Conservation (phyloP, 2,888 invertebrate species). For the Apamea sordens region DNA sequence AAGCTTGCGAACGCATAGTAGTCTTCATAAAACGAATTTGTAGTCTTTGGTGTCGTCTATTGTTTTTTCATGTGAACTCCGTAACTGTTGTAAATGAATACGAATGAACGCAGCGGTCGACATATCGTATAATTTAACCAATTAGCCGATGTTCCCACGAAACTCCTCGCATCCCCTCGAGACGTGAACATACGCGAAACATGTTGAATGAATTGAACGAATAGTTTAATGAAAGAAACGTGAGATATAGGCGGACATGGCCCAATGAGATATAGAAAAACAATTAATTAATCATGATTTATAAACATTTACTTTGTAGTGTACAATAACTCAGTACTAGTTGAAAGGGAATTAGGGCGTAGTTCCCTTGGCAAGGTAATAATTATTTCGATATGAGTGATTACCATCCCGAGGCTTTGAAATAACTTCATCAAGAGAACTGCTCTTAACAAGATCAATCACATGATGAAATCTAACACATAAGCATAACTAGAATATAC, state of each 20-base stretch:
- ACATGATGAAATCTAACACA: constrained; percentile 26
- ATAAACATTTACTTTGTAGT: constrained; percentile 11
- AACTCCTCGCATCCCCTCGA: constrained; percentile 78
- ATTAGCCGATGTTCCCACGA: constrained; percentile 86
- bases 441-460: constrained; percentile 7
- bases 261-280: constrained; percentile 10
- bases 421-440: constrained; percentile 14
- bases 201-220: constrained; percentile 66
- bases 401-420: constrained; percentile 39
- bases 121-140: constrained; percentile 83
- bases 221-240: constrained; percentile 40
- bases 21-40: constrained; percentile 67
- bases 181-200: constrained; percentile 73
- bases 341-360: constrained; percentile 36
- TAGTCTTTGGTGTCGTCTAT: constrained; percentile 68
- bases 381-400: constrained; percentile 35
- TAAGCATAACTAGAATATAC: neutral
- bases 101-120: constrained; percentile 76
- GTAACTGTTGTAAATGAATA: constrained; percentile 80
- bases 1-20: constrained; percentile 26
- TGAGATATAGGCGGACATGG: constrained; percentile 32
- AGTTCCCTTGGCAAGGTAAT: constrained; percentile 25
- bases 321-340: constrained; percentile 5
- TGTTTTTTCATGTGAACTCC: constrained; percentile 79
- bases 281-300: constrained; percentile 19